Percentiles rank a stretch among this genome's conserved stretches.
phyloP scores from a whole-genome alignment of 2,113 vertebrate genomes.

The Zeus faber region DNA sequence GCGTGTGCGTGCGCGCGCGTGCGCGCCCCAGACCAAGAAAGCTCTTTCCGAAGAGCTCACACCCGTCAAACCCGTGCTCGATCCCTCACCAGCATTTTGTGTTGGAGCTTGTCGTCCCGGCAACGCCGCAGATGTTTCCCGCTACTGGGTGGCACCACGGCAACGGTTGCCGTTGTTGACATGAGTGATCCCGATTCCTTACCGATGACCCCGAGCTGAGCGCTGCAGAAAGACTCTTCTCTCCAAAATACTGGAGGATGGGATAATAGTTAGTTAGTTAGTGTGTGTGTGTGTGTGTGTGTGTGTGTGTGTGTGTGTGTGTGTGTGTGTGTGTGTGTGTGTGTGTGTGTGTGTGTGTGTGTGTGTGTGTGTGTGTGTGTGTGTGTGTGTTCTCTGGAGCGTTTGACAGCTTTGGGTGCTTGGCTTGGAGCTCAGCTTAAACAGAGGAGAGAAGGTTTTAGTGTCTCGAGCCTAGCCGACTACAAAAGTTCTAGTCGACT shows the following conservation, averaged over 20 bases:
- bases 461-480: no score
- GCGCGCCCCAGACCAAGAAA: conserved; percentile 24
- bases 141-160: conserved; percentile 38
- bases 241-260: conserved; percentile 2
- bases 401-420: conserved; percentile 34
- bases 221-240: no score
- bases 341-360: background rate
- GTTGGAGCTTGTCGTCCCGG: conserved; percentile 51
- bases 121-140: conserved; percentile 61
- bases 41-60: conserved; percentile 37
- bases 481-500: no score
- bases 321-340: no score
- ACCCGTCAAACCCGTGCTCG: conserved; percentile 5
- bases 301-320: no score
- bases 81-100: conserved; percentile 45
- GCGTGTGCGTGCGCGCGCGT: conserved; percentile 25
- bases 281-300: conserved; percentile 1
- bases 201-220: no score
- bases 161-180: conserved; percentile 45
- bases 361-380: conserved; percentile 7
- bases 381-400: no score
- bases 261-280: conserved; percentile 1
- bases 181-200: conserved; percentile 15
- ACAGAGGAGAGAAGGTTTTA: no score
- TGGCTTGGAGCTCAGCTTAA: conserved; percentile 26